Evolutionary conservation across 2,888 invertebrate genomes (phyloP).

Genomic region (Andricus curvator): DNA sequence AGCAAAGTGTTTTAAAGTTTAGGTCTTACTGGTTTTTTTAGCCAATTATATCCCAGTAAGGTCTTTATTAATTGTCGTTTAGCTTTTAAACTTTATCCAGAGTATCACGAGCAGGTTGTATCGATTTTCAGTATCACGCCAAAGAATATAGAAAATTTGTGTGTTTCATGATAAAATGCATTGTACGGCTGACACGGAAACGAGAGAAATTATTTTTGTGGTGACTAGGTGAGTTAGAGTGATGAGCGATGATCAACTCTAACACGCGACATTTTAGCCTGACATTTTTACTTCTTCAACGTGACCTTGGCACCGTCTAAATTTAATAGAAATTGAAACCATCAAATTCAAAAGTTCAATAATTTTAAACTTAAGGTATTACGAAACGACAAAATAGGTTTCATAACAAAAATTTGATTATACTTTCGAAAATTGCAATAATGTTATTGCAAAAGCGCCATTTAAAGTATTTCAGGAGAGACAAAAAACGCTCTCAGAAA

Average conservation of each 20-base stretch:
- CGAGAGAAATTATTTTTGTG: constrained; percentile 23
- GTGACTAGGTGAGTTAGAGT: constrained; percentile 11
- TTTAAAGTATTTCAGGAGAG: no score
- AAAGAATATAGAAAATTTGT: constrained; percentile 29
- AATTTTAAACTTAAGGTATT: neutral
- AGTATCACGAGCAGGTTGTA: neutral
- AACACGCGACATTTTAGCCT: constrained; percentile 31
- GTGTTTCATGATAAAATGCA: constrained; percentile 13
- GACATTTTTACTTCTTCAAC: neutral
- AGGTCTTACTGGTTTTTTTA: neutral
- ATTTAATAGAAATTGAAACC: constrained; percentile 1
- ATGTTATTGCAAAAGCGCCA: no score
- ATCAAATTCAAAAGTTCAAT: neutral
- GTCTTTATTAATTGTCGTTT: neutral
- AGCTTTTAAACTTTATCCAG: neutral
- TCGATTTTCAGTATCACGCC: constrained; percentile 21
- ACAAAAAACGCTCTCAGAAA: no score
- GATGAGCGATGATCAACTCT: constrained; percentile 30
- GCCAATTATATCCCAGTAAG: neutral
- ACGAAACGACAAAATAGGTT: neutral
- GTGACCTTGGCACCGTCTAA: neutral
- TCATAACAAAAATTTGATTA: neutral
- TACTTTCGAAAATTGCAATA: neutral
- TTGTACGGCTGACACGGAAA: constrained; percentile 18
- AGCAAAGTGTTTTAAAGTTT: neutral